A percentile compares a stretch with the other conserved stretches of the same genome.
Evolutionary conservation across 2,888 invertebrate genomes (phyloP).

Genomic region (Andricus curvator): DNA sequence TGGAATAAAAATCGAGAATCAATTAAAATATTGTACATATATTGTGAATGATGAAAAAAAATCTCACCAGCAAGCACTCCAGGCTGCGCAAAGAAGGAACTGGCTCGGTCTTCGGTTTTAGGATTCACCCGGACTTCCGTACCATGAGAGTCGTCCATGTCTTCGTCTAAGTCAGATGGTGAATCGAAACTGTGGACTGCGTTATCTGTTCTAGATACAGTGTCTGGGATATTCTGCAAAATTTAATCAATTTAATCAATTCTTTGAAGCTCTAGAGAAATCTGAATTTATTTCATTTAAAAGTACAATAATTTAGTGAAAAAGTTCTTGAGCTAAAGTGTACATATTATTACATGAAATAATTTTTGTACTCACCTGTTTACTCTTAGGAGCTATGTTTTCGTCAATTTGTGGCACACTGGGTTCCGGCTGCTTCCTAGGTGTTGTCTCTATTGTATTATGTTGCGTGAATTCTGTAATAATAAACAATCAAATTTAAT

Average conservation of each 20-base stretch:
- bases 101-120: constrained; percentile 89
- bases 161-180: constrained; percentile 67
- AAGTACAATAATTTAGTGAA: too few species aligned
- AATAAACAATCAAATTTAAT: constrained; percentile 38
- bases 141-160: constrained; percentile 65
- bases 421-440: constrained; percentile 70
- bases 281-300: too few species aligned
- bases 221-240: constrained; percentile 66
- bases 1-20: too few species aligned
- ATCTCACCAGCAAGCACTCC: constrained; percentile 92
- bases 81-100: constrained; percentile 96
- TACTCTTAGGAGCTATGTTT: constrained; percentile 66
- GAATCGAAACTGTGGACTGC: constrained; percentile 69
- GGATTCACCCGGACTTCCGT: constrained; percentile 84
- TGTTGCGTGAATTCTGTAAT: constrained; percentile 67
- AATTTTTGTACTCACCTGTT: constrained; percentile 63
- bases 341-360: not conserved
- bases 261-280: too few species aligned
- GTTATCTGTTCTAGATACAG: constrained; percentile 70
- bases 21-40: too few species aligned
- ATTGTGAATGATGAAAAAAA: not conserved
- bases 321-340: too few species aligned
- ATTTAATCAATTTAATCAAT: constrained; percentile 10
- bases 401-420: constrained; percentile 70
- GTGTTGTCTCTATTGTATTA: constrained; percentile 71